phyloP scores from a whole-genome alignment of 1,140 invertebrate genomes.

The Zelostemma sp. region DNA sequence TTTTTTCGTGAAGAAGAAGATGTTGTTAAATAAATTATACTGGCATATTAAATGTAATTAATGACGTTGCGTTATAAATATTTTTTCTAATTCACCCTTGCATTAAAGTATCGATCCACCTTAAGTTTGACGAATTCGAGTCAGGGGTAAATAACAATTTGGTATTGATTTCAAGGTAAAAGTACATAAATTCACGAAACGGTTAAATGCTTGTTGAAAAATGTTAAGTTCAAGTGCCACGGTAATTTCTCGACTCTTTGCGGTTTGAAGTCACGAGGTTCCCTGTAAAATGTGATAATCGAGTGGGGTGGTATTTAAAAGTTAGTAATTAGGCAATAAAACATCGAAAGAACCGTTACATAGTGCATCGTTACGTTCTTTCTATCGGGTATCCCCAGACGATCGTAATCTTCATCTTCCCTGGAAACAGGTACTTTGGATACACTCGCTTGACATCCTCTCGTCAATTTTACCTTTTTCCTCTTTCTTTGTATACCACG shows the following conservation, averaged over 20 bases:
- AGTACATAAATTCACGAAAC: too few relatives aligned
- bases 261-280: slow-evolving; percentile 11
- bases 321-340: slow-evolving; percentile 48
- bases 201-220: slow-evolving; percentile 24
- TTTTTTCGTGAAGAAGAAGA: too few relatives aligned
- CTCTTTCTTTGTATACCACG: not conserved
- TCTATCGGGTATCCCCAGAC: slow-evolving; percentile 33
- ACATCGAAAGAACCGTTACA: slow-evolving; percentile 32
- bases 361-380: slow-evolving; percentile 36
- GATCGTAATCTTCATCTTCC: slow-evolving; percentile 48
- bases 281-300: slow-evolving; percentile 38
- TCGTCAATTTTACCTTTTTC: slow-evolving; percentile 40
- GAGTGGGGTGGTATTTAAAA: slow-evolving; percentile 39
- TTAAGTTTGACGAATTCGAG: too few relatives aligned
- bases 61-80: too few relatives aligned
- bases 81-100: too few relatives aligned
- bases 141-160: too few relatives aligned
- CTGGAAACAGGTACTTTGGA: slow-evolving; percentile 40
- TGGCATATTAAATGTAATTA: too few relatives aligned
- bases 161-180: too few relatives aligned
- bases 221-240: slow-evolving; percentile 17
- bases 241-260: too few relatives aligned
- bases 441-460: slow-evolving; percentile 40
- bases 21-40: too few relatives aligned
- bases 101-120: too few relatives aligned